A percentile compares a stretch with the other conserved stretches of the same genome.
phyloP scores from a whole-genome alignment of 1,140 invertebrate species.

The Drosophila yakuba region DNA sequence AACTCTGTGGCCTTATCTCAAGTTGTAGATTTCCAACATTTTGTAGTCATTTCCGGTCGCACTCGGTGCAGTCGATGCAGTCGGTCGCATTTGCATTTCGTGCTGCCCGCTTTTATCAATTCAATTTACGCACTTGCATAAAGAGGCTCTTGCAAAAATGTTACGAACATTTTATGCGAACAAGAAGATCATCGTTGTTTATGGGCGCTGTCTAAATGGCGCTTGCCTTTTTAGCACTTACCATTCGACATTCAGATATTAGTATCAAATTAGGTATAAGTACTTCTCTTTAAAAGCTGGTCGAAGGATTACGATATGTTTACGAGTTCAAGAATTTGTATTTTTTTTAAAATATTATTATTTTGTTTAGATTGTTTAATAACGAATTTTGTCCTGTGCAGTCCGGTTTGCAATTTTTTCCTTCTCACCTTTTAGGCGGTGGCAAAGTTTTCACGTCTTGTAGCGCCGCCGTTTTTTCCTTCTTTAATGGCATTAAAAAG shows the following conservation, averaged over 20 bases:
- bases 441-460: slow-evolving; percentile 60
- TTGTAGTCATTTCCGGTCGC: slow-evolving; percentile 71
- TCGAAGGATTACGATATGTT: too few relatives aligned
- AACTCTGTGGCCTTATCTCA: slow-evolving; percentile 72
- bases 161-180: slow-evolving; percentile 20
- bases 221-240: slow-evolving; percentile 6
- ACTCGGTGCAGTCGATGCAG: slow-evolving; percentile 12
- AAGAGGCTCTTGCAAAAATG: slow-evolving; percentile 46
- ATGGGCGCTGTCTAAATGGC: slow-evolving; percentile 25
- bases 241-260: not conserved
- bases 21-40: slow-evolving; percentile 79
- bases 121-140: slow-evolving; percentile 75
- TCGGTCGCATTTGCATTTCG: slow-evolving; percentile 46
- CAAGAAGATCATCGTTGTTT: slow-evolving; percentile 31
- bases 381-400: not conserved
- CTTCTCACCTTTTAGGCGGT: slow-evolving; percentile 49
- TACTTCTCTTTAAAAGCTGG: too few relatives aligned
- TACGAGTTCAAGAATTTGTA: too few relatives aligned
- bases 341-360: too few relatives aligned
- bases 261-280: not conserved
- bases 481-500: slow-evolving; percentile 83
- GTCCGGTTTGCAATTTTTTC: slow-evolving; percentile 16
- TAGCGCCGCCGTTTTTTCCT: slow-evolving; percentile 35
- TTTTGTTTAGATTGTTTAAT: too few relatives aligned
- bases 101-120: slow-evolving; percentile 68